phyloP scores from a whole-genome alignment of 2,113 vertebrate genomes.

The pig (Sus scrofa) region T2T-Sscrofa CM000824.6:144982001-144982500 shows the following conservation, averaged over 20 bases:
- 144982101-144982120: constrained; percentile 34
- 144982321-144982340: constrained; percentile 17
- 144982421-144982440: constrained; percentile 44
- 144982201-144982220: background rate
- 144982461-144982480: background rate
- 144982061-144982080: background rate
- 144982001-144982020: constrained; percentile 33
- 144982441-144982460: background rate
- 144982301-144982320: constrained; percentile 31
- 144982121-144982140: constrained; percentile 20
- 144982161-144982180: background rate
- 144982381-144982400: constrained; percentile 52
- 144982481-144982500: constrained; percentile 2
- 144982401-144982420: constrained; percentile 46
- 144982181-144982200: background rate
- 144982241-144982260: constrained; percentile 2
- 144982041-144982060: constrained; percentile 44
- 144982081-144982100: constrained; percentile 5
- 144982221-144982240: constrained; percentile 36
- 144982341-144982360: constrained; percentile 30
- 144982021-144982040: constrained; percentile 40
- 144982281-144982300: constrained; percentile 6
- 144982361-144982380: constrained; percentile 46
- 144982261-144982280: background rate
- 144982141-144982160: constrained; percentile 24